phyloP scores from a whole-genome alignment of 1,140 invertebrate species.

The Nomia melanderi region DNA sequence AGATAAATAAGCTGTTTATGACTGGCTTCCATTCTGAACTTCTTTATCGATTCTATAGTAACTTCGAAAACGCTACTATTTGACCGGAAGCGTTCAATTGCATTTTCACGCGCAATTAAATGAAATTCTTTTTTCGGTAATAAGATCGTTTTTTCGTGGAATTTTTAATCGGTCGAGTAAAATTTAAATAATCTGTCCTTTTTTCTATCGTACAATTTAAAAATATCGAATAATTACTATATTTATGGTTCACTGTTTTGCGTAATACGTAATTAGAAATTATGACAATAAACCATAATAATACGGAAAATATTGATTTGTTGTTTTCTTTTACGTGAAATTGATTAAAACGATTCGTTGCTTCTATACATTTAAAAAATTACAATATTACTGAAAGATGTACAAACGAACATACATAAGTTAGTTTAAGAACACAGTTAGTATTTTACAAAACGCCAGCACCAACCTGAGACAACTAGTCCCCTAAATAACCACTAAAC shows the following conservation, averaged over 20 bases:
- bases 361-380: too few relatives aligned
- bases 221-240: too few relatives aligned
- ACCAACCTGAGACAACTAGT: too few relatives aligned
- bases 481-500: too few relatives aligned
- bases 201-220: too few relatives aligned
- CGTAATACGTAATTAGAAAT: neutral
- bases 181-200: too few relatives aligned
- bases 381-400: too few relatives aligned
- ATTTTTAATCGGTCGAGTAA: too few relatives aligned
- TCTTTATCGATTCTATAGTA: slow-evolving; percentile 66
- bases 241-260: neutral
- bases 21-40: slow-evolving; percentile 69
- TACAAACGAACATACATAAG: too few relatives aligned
- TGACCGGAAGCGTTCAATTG: slow-evolving; percentile 30
- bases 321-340: neutral
- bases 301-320: neutral
- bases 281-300: neutral
- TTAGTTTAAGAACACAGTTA: too few relatives aligned
- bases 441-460: too few relatives aligned
- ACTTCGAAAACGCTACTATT: slow-evolving; percentile 56
- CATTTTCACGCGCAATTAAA: neutral
- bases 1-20: slow-evolving; percentile 75
- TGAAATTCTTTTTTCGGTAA: neutral
- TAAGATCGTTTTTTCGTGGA: too few relatives aligned
- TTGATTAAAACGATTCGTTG: neutral